Conservation (phyloP, 2,888 invertebrate species). For the Theodoxus fluviatilis region DNA sequence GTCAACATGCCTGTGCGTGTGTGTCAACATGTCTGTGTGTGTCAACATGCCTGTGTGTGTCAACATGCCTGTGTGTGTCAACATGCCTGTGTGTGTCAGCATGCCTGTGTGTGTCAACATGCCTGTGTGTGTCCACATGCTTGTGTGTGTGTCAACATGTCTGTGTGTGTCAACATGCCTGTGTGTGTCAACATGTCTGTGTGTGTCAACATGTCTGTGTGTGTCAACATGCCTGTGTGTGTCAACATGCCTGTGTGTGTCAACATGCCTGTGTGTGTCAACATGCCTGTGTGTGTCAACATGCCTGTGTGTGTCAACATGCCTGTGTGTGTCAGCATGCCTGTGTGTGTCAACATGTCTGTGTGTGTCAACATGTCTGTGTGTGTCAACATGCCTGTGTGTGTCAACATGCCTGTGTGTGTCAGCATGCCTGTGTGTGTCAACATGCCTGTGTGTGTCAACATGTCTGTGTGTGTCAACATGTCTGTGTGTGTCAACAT, state of each 20-base stretch:
- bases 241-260: not conserved
- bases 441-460: not conserved
- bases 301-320: not conserved
- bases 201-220: constrained; percentile 6
- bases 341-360: not conserved
- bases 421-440: constrained; percentile 5
- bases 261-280: constrained; percentile 7
- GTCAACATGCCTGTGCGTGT: not conserved
- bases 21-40: constrained; percentile 1
- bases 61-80: not conserved
- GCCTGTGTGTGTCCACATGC: not conserved
- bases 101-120: constrained; percentile 4
- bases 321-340: not conserved
- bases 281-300: not conserved
- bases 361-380: not conserved
- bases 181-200: no score
- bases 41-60: constrained; percentile 4
- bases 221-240: not conserved
- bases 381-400: not conserved
- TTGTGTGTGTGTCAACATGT: not conserved
- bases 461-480: not conserved
- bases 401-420: not conserved
- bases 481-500: constrained; percentile 8
- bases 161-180: no score
- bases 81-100: not conserved